Evolutionary conservation across 2,113 vertebrate genomes (phyloP), one percentile per base, ranked within the genome.

Genomic region (Grammomys dolichurus): DNA sequence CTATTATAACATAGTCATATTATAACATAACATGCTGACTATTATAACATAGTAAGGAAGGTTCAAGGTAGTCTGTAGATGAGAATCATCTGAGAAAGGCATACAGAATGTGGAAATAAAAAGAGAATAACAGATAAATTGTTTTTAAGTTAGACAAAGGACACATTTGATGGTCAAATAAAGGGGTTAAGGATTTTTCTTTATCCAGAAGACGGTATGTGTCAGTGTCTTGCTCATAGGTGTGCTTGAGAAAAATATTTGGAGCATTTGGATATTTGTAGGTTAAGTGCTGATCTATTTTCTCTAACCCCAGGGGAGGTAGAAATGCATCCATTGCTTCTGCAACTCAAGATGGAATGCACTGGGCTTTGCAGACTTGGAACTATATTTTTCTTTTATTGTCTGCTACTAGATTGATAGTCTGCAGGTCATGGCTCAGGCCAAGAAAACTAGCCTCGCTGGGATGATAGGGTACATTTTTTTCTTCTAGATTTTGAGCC

Each of bases 351-450:
- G 86, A 94, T 77, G 9, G 91, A 82, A 91, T 96, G 46, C 67
- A 73, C 40, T 96, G 54, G 40, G 40, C 76, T 92, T 96, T 96
- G 20, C n/a, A 96, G 78, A 93, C 51, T 90, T 93, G 94, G 48
- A 95, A 43, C 75, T 84, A 14, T 89, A 92, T 72, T 87, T 97
- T 98, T 95, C 26, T 98, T 96, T 98, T 97, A 90, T 89, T 48
- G 17, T 90, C 97, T 97, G 84, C 51, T 75, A 67, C 56, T 89
- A n/a, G 43, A 90, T 95, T 93, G 84, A 89, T 94, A 89, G 90
- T 85, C 78, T 31, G 40, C 92, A 97, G 76, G 89, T 80, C 87
- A 95, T 48, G 91, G n/a, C 82, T 82, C 67, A 88, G 43, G 90
- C 51, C 26, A 92, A 88, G 43, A 69, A 28, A 93, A 40, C 58